These are phyloP conservation scores for Nephrotoma flavescens DNA, from an alignment of 2,888 invertebrate genomes.

Conservation along the genomic window DNA sequence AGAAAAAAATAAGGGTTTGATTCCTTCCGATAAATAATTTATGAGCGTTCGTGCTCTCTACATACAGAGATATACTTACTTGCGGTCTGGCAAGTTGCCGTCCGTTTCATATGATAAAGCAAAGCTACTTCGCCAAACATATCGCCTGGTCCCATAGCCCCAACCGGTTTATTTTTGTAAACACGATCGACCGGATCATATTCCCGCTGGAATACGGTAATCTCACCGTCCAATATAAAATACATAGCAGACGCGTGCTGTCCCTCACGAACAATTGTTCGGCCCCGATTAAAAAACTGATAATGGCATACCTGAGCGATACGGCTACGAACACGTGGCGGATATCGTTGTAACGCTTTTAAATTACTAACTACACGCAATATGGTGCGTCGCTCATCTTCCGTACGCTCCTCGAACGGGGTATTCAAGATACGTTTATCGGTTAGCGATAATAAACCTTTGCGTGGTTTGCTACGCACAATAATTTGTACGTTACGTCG, in stretches of 20 bases:
- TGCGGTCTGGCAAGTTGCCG: constrained; percentile 41
- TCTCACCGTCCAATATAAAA: constrained; percentile 47
- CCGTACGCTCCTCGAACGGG: constrained; percentile 36
- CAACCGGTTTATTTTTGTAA: constrained; percentile 34
- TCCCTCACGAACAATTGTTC: constrained; percentile 45
- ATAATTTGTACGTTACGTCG: constrained; percentile 40
- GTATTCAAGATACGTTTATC: constrained; percentile 47
- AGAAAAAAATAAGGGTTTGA: neutral
- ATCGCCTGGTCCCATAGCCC: constrained; percentile 39
- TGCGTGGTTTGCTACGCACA: constrained; percentile 35
- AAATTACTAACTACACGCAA: constrained; percentile 41
- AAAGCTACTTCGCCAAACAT: constrained; percentile 54
- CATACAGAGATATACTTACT: constrained; percentile 26
- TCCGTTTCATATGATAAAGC: constrained; percentile 42
- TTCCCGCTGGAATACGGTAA: constrained; percentile 19
- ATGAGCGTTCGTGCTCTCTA: neutral
- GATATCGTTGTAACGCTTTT: constrained; percentile 45
- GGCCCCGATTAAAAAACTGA: constrained; percentile 26
- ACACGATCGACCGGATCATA: constrained; percentile 24
- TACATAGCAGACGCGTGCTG: constrained; percentile 44
- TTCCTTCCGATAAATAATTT: neutral
- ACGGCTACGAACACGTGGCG: constrained; percentile 33
- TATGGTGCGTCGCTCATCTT: constrained; percentile 43
- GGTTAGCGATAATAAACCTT: constrained; percentile 35
- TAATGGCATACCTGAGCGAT: neutral